These are phyloP conservation scores for Zaprionus africanus DNA, from an alignment of 1,140 invertebrate genomes.

Conservation along the genomic window DNA sequence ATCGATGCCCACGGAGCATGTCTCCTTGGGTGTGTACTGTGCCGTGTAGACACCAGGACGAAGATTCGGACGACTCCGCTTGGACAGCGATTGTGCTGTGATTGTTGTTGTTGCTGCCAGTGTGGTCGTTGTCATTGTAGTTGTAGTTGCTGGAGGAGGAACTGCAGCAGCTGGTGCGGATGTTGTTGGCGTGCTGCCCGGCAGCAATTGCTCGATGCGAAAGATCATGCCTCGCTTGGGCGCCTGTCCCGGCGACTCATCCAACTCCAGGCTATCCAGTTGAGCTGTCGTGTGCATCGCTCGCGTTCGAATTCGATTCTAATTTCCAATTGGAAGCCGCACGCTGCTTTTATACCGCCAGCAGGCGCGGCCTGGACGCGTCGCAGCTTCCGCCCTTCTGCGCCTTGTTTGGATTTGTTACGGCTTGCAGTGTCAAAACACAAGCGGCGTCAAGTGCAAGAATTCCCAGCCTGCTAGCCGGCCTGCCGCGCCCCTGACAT, in stretches of 20 bases:
- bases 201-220: conserved; percentile 76
- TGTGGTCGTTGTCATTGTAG: conserved; percentile 12
- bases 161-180: conserved; percentile 7
- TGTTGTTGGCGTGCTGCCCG: conserved; percentile 43
- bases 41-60: conserved; percentile 68
- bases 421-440: conserved; percentile 81
- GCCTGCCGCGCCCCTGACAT: conserved; percentile 51
- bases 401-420: conserved; percentile 72
- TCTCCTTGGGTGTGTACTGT: conserved; percentile 76
- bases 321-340: conserved; percentile 75
- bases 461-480: conserved; percentile 73
- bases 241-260: conserved; percentile 20
- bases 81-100: conserved; percentile 17
- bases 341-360: conserved; percentile 68
- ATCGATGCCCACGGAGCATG: conserved; percentile 55
- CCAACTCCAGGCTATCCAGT: conserved; percentile 56
- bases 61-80: conserved; percentile 68
- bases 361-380: background rate
- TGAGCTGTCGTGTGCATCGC: conserved; percentile 73
- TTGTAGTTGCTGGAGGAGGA: conserved; percentile 9
- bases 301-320: conserved; percentile 74
- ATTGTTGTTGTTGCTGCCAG: conserved; percentile 15
- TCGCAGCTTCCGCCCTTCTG: conserved; percentile 46
- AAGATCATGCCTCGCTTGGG: conserved; percentile 79
- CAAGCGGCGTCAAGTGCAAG: conserved; percentile 81